Percentiles rank a stretch among this genome's conserved stretches.
phyloP scores from a whole-genome alignment of 2,888 invertebrate species.

The Tetragnatha montana region DNA sequence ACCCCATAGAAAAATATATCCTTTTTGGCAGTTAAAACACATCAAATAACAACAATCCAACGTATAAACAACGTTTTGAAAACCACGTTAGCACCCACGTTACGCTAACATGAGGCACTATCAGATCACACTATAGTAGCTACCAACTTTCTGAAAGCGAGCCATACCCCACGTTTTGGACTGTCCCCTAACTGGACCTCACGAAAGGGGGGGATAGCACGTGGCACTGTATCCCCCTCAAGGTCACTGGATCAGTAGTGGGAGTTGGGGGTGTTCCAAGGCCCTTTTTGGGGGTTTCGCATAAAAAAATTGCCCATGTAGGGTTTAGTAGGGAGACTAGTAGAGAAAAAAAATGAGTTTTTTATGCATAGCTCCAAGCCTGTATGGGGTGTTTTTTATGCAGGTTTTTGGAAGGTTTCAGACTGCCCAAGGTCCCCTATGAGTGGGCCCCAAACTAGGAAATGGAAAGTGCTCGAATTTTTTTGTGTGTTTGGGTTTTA shows the following conservation, averaged over 20 bases:
- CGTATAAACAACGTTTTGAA: too few species aligned
- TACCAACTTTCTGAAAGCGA: too few species aligned
- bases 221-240: slow-evolving; percentile 50
- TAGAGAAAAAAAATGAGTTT: slow-evolving; percentile 10
- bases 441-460: slow-evolving; percentile 62
- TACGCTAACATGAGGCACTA: too few species aligned
- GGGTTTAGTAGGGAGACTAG: too few species aligned
- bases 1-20: too few species aligned
- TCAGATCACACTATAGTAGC: too few species aligned
- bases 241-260: slow-evolving; percentile 63
- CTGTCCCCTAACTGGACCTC: slow-evolving; percentile 63
- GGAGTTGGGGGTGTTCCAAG: slow-evolving; percentile 65
- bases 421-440: background rate
- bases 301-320: too few species aligned
- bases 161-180: slow-evolving; percentile 29
- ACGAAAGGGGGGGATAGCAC: slow-evolving; percentile 34
- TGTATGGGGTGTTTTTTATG: slow-evolving; percentile 13
- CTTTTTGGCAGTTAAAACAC: too few species aligned
- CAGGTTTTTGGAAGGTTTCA: too few species aligned
- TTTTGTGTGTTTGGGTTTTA: slow-evolving; percentile 26
- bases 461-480: slow-evolving; percentile 61
- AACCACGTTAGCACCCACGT: too few species aligned
- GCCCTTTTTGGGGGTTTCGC: slow-evolving; percentile 8
- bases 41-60: too few species aligned
- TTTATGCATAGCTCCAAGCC: slow-evolving; percentile 36